Evolutionary conservation across 1,140 invertebrate genomes (phyloP), one percentile per base, ranked within the genome.

Genomic region (Physella acuta): DNA sequence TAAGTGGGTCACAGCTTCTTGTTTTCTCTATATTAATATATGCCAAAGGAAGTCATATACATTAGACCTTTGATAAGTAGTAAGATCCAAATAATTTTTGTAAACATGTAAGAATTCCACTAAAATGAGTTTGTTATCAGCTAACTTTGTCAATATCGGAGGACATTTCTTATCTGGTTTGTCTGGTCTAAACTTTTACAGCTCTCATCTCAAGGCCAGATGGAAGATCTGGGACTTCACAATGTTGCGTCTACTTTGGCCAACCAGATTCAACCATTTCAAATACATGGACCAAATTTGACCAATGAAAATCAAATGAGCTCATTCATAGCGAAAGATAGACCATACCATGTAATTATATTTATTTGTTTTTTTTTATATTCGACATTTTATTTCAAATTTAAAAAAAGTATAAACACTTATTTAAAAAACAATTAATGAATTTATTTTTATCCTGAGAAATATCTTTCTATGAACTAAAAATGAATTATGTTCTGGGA

Each of bases 231-330:
- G 11, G 8, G 24, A 24, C 17, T 37, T 8, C 60, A 39, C 36
- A 44, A 14, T 26, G 34, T 26, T 1, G n/a, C 60, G 26, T 34
- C 30, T 11, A 1, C 24, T 8, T 14, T 62, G 16, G 44, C 56
- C 20, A 58, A 58, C 24, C 56, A 58, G 8, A 58, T 58, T 20
- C 56, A 58, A 33, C 31, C 56, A 34, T 58, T 58, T 58, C 56
- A 33, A 58, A 33, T 58, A 34, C 56, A 58, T 33, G 56, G 56
- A 33, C 36, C 56, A 58, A 58, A 20, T 34, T 2, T 20, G 4
- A 58, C 36, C 30, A 30, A 30, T 34, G 56, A 58, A 34, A 58
- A 58, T 58, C 56, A 58, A 30, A 58, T 58, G 31, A 33, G 56
- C n/a, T 20, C 56, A 58, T 58, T 58, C 36, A 33, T 34, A 20